These are phyloP conservation scores for Rallus crepitans DNA, from an alignment of 2,797 vertebrate species.

Conservation along the genomic window DNA sequence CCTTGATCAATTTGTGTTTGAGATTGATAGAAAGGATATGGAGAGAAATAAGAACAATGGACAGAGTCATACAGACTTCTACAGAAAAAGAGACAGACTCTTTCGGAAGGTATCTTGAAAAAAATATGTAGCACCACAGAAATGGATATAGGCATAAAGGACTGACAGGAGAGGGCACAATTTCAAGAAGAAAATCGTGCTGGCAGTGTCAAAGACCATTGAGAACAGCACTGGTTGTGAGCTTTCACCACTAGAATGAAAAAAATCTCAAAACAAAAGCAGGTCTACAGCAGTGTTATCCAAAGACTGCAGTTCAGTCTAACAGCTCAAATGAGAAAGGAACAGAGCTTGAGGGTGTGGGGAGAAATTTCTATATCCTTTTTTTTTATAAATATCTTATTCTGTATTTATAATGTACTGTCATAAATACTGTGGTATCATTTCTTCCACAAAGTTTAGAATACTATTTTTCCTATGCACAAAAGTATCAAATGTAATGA, in stretches of 20 bases:
- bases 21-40: not conserved
- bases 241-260: not conserved
- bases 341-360: not conserved
- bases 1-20: not conserved
- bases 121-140: not conserved
- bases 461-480: not conserved
- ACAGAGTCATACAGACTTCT: not conserved
- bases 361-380: not conserved
- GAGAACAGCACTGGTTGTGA: not conserved
- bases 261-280: not conserved
- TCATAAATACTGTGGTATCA: not conserved
- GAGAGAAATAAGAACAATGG: not conserved
- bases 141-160: not conserved
- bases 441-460: not conserved
- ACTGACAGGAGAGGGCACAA: not conserved
- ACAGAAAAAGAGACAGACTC: not conserved
- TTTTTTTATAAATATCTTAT: not conserved
- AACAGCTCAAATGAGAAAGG: not conserved
- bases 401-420: not conserved
- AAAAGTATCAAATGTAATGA: not conserved
- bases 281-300: not conserved
- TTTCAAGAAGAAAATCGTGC: slow-evolving; percentile 2
- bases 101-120: not conserved
- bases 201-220: not conserved
- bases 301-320: not conserved